Evolutionary conservation across 2,113 vertebrate genomes (phyloP), one percentile per base, ranked within the genome.

Genomic region (Saccopteryx leptura): DNA sequence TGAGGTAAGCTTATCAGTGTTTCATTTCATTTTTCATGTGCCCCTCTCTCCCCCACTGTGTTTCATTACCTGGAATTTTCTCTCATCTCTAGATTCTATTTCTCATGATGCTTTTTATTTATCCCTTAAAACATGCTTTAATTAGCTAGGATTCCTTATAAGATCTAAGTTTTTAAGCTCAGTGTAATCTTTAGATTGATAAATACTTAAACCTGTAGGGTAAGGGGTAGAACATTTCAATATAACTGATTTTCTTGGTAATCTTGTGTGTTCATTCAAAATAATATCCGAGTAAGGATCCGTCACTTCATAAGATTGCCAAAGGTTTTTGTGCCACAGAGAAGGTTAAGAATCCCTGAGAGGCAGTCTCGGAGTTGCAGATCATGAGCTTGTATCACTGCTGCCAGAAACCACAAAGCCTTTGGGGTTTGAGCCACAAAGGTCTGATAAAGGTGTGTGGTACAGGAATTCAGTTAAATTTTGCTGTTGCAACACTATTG

Each of bases 391-490:
- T 50, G 0, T 95, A 48, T 80, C 87, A 78, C 33, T 84, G 39
- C 83, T 85, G 26, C 91, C 72, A 92, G 65, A 95, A 95, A 89
- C 72, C 46, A 61, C 92, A 94, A 89, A 92, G 46, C 52, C 72
- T 96, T 88, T 84, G 72, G 65, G 74, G 79, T 89, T 85, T 89
- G 72, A 92, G 31, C 96, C 83, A 91, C 60, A 96, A 33, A 78
- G 54, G 94, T 88, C 72, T 69, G 72, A 85, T 92, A 85, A 83
- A 83, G 79, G 46, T 85, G n/a, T 84, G 26, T 88, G 91, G 65
- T 74, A 63, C 11, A 94, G 84, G 65, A 72, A 88, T 94, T 96
- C 26, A n/a, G 71, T 95, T 90, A 81, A 93, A 78, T 93, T 88
- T 95, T 93, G 52, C 46, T 86, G 28, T 90, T 93, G 28, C n/a